phyloP scores from a whole-genome alignment of 2,113 vertebrate genomes.

The Sander vitreus region DNA sequence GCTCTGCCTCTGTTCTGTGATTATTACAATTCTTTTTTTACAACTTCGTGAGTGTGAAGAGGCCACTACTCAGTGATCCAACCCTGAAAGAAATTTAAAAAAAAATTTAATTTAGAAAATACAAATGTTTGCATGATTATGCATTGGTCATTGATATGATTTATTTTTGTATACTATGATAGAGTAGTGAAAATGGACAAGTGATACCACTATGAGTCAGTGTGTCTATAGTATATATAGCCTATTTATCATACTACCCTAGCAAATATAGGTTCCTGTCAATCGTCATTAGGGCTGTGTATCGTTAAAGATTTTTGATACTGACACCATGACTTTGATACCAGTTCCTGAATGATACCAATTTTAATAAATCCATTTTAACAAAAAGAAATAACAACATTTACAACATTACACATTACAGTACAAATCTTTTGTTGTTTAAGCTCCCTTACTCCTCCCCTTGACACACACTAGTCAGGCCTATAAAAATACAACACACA shows the following conservation, averaged over 20 bases:
- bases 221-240: background rate
- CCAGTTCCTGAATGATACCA: no score
- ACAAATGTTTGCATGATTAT: background rate
- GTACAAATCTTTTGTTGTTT: no score
- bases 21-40: background rate
- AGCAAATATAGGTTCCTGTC: slow-evolving; percentile 1
- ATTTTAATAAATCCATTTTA: no score
- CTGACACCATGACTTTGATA: no score
- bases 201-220: no score
- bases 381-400: no score
- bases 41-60: slow-evolving; percentile 8
- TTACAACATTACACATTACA: no score
- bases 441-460: no score
- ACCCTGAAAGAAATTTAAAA: background rate
- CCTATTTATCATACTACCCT: background rate
- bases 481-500: no score
- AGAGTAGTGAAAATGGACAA: background rate
- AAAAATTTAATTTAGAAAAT: no score
- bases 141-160: background rate
- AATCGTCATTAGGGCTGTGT: slow-evolving; percentile 8
- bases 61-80: background rate
- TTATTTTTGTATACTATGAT: background rate
- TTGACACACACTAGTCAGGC: no score
- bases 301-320: no score
- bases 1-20: slow-evolving; percentile 23